Evolutionary conservation across 1,140 invertebrate genomes (phyloP).

Genomic region (Pemphigus obesinymphae): DNA sequence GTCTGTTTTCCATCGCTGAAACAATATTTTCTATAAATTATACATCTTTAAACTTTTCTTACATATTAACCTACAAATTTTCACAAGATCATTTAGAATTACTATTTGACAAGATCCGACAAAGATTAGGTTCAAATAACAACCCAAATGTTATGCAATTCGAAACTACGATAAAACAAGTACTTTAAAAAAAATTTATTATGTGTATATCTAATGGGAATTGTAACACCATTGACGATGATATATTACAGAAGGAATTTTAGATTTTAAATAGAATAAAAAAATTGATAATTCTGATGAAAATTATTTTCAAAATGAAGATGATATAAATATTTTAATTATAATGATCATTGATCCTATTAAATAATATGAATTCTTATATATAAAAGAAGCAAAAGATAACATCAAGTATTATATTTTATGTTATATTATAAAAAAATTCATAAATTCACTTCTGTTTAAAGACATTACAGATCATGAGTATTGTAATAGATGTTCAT

Average conservation of each 20-base stretch:
- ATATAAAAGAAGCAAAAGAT: too few relatives aligned
- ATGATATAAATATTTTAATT: too few relatives aligned
- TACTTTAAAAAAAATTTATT: background rate
- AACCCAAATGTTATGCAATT: background rate
- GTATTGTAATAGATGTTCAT: background rate
- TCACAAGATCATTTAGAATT: background rate
- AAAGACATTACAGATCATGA: background rate
- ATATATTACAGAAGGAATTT: too few relatives aligned
- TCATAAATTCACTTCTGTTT: too few relatives aligned
- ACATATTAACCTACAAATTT: background rate
- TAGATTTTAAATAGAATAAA: background rate
- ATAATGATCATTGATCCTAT: too few relatives aligned
- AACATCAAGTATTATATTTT: too few relatives aligned
- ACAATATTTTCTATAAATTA: background rate
- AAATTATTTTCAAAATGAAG: background rate
- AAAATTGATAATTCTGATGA: background rate
- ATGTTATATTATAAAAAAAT: too few relatives aligned
- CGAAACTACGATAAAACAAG: background rate
- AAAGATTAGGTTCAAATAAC: too few relatives aligned
- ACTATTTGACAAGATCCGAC: background rate
- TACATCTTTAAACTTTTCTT: background rate
- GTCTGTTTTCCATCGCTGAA: background rate
- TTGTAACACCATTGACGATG: background rate
- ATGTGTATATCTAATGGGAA: background rate
- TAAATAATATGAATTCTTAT: background rate